Conservation (phyloP, 2,113 vertebrate species). For the Sander lucioperca region DNA sequence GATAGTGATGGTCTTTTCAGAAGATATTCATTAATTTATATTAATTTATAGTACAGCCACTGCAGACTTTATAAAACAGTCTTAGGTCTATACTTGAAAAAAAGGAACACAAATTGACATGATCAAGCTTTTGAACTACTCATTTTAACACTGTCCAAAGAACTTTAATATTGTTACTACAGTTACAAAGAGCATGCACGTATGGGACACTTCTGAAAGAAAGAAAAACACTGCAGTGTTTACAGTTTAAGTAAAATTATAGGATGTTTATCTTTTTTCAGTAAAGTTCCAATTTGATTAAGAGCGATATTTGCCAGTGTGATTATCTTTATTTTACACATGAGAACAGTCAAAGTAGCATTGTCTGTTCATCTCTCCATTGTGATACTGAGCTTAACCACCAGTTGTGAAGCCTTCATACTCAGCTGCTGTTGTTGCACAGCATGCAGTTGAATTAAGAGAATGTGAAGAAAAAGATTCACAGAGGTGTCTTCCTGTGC, state of each 20-base stretch:
- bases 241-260: neutral
- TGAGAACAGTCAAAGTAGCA: no score
- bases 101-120: neutral
- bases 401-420: slow-evolving; percentile 82
- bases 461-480: slow-evolving; percentile 86
- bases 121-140: neutral
- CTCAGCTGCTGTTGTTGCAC: slow-evolving; percentile 68
- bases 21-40: neutral
- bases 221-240: neutral
- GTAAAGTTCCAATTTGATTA: no score
- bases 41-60: neutral
- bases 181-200: neutral
- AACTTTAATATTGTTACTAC: neutral
- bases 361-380: neutral
- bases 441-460: slow-evolving; percentile 83
- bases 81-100: neutral
- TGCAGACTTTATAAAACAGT: neutral
- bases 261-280: no score
- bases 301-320: neutral
- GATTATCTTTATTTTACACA: neutral
- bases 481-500: slow-evolving; percentile 82
- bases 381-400: neutral
- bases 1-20: neutral
- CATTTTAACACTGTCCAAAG: neutral
- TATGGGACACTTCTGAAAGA: neutral